These are phyloP conservation scores for Cepphus grylle DNA, from an alignment of 2,113 vertebrate species.

Conservation along the genomic window DNA sequence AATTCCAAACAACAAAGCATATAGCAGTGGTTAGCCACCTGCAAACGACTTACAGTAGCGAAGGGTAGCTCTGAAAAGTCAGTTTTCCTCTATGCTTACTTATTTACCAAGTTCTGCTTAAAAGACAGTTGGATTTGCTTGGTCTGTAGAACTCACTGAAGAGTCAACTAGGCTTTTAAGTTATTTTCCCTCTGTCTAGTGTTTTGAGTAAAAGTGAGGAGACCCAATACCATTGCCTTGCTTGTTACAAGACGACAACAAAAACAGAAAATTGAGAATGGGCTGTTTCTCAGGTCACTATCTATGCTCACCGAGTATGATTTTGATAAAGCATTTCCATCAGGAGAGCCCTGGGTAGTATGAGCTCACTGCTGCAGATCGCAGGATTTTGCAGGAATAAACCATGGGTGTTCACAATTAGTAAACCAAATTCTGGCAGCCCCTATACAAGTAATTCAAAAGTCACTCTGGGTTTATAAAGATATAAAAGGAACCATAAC, in stretches of 20 bases:
- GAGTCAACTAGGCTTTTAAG: neutral
- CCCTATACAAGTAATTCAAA: neutral
- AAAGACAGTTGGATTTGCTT: neutral
- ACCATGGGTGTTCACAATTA: neutral
- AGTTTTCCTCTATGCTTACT: neutral
- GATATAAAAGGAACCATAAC: neutral
- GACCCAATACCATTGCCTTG: neutral
- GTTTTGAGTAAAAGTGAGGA: neutral
- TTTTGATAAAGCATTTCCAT: neutral
- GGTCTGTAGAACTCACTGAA: neutral
- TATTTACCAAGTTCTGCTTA: neutral
- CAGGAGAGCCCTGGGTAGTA: neutral
- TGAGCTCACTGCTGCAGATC: neutral
- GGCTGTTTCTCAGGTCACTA: neutral
- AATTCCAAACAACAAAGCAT: neutral
- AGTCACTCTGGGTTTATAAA: neutral
- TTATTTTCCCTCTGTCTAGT: neutral
- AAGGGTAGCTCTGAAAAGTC: neutral
- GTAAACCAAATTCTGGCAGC: neutral
- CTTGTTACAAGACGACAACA: neutral
- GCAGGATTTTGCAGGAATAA: neutral
- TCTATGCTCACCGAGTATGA: neutral
- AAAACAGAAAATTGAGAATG: neutral
- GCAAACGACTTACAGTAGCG: neutral
- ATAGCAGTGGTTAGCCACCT: neutral